Conservation (phyloP, 2,888 invertebrate species). For the Melanostoma mellinum region DNA sequence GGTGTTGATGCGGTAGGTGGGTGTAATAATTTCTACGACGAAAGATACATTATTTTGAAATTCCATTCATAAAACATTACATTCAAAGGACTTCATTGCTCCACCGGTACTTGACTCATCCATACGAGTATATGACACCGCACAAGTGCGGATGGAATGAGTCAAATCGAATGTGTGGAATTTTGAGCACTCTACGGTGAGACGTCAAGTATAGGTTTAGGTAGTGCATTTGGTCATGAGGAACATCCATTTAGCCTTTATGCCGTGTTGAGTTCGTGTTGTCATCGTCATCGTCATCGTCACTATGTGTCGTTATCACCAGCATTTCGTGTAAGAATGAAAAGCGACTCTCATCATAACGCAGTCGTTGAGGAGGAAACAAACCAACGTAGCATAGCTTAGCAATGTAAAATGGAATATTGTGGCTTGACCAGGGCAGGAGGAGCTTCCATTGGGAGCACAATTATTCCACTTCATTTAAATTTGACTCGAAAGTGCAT, state of each 20-base stretch:
- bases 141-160: background rate
- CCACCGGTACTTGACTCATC: constrained; percentile 5
- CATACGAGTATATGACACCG: background rate
- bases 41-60: constrained; percentile 56
- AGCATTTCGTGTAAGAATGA: constrained; percentile 9
- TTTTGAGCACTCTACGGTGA: background rate
- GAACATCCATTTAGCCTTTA: constrained; percentile 47
- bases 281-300: constrained; percentile 23
- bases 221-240: constrained; percentile 53
- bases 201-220: constrained; percentile 29
- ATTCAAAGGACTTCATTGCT: constrained; percentile 11
- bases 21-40: constrained; percentile 49
- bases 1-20: constrained; percentile 33
- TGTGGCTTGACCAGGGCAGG: constrained; percentile 22
- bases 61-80: constrained; percentile 69
- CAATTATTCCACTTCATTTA: constrained; percentile 66
- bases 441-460: constrained; percentile 7
- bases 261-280: background rate
- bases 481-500: constrained; percentile 48
- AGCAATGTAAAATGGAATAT: constrained; percentile 43
- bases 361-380: constrained; percentile 4
- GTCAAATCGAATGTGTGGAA: constrained; percentile 50
- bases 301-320: constrained; percentile 16
- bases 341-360: background rate
- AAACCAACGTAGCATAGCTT: constrained; percentile 40